phyloP scores from a whole-genome alignment of 2,888 invertebrate genomes.

The Stenodera caucasica region DNA sequence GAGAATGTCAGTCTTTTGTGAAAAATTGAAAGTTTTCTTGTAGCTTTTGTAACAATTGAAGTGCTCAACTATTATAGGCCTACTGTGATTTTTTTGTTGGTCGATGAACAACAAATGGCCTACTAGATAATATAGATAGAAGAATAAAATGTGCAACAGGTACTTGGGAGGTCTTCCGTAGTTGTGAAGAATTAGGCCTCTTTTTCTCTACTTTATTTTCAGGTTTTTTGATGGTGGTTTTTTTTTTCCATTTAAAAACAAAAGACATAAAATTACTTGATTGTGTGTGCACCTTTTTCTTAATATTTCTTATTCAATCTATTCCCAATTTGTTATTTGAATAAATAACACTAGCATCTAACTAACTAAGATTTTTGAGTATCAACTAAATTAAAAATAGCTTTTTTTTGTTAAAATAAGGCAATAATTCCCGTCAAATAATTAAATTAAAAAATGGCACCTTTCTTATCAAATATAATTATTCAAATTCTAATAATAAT shows the following conservation, averaged over 20 bases:
- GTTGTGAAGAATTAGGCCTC: constrained; percentile 49
- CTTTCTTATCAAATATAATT: constrained; percentile 30
- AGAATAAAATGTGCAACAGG: constrained; percentile 30
- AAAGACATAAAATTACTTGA: constrained; percentile 42
- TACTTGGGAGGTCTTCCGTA: constrained; percentile 40
- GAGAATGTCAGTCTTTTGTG: background rate
- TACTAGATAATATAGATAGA: too few relatives aligned
- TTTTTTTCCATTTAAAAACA: constrained; percentile 32
- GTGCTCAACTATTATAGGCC: background rate
- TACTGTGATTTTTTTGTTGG: background rate
- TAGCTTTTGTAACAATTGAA: background rate
- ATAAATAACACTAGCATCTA: constrained; percentile 31
- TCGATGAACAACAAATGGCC: too few relatives aligned
- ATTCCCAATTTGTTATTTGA: constrained; percentile 14
- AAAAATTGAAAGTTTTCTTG: background rate
- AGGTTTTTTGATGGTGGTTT: too few relatives aligned
- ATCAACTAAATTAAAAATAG: too few relatives aligned
- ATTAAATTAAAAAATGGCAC: constrained; percentile 34
- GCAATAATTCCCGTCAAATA: background rate
- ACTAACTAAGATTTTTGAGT: background rate
- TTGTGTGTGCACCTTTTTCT: constrained; percentile 42
- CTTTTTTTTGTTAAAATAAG: background rate
- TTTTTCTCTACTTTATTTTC: constrained; percentile 33
- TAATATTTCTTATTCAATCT: background rate
- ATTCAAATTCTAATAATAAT: constrained; percentile 24